Evolutionary conservation across 2,888 invertebrate species (phyloP).

Genomic region (Athripsodes cinereus): DNA sequence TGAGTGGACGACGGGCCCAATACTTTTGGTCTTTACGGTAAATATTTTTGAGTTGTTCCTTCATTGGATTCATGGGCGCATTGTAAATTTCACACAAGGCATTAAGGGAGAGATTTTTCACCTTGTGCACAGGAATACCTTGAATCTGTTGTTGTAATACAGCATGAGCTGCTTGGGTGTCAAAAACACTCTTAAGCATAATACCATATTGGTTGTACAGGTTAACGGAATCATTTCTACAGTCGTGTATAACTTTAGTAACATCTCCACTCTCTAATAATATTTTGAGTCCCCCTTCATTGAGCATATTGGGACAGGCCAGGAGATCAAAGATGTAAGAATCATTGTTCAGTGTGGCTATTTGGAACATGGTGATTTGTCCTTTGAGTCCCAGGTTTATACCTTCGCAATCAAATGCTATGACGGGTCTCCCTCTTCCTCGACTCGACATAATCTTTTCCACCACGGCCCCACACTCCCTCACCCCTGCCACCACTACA

Average conservation of each 20-base stretch:
- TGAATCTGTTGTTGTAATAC: slow-evolving; percentile 86
- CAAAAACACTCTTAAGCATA: slow-evolving; percentile 77
- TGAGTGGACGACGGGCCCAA: slow-evolving; percentile 84
- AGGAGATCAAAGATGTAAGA: slow-evolving; percentile 85
- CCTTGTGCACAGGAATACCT: slow-evolving; percentile 88
- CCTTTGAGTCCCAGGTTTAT: slow-evolving; percentile 87
- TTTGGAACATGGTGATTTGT: slow-evolving; percentile 78
- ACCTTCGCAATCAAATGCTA: slow-evolving; percentile 90
- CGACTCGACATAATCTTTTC: slow-evolving; percentile 63
- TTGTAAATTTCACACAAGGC: slow-evolving; percentile 86
- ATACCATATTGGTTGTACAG: slow-evolving; percentile 82
- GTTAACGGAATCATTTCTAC: slow-evolving; percentile 85
- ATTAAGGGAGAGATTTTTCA: slow-evolving; percentile 87
- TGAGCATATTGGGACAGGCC: slow-evolving; percentile 73
- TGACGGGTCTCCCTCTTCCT: slow-evolving; percentile 47
- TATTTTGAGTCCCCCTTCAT: slow-evolving; percentile 70
- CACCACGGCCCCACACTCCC: slow-evolving; percentile 71
- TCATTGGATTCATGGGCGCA: slow-evolving; percentile 83
- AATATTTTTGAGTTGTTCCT: slow-evolving; percentile 82
- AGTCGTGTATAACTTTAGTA: slow-evolving; percentile 88
- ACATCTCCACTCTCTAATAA: slow-evolving; percentile 74
- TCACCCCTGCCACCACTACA: slow-evolving; percentile 70
- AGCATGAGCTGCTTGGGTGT: slow-evolving; percentile 90
- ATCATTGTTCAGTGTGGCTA: slow-evolving; percentile 75
- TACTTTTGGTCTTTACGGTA: slow-evolving; percentile 79